Base-by-base conservation (phyloP, 2,888 invertebrate genomes). In the Zaprionus bogoriensis region DNA sequence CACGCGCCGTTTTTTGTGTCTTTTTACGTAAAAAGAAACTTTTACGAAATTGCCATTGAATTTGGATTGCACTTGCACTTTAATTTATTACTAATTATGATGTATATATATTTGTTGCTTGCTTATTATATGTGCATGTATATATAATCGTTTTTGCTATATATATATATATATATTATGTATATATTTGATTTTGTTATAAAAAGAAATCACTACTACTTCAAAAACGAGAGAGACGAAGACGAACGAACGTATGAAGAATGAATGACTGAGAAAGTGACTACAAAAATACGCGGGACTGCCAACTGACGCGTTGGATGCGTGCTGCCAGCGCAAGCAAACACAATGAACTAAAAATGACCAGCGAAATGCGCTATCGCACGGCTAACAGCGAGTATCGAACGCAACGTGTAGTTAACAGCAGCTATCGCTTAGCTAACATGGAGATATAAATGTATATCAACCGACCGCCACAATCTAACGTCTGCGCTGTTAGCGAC, bases 1-100 rank as follows among this genome's bases (percentile, higher is more conserved):
- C 85, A 85, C 85, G 85, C 82, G 82, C 82, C 75, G 74, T 76
- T 80, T 80, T 66, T 72, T 73, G 30, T 59, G 39, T 61, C 58
- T 75, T 64, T 77, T 83, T 77, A 84, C 84, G 75, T 80, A 77
- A 84, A 78, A 80, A 68, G 54, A 67, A 68, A 72, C 57, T 72
- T 70, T 78, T 76, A 67, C 58, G 28, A 69, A 74, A 74, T 54
- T 61, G 64, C 54, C 53, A 60, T 59, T 72, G 60, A 67, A 65
- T 58, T 68, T 48, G 38, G 59, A 74, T 83, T 75, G 73, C 70
- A 67, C 63, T 80, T 67, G 71, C 47, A 67, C 58, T 51, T 46
- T 41, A 27, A 53, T 50, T 51, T 46, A 4, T 53, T 52, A 41
- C 27, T 66, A 54, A 44, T 53, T 51, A 32, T 50, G n/a, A 59